Evolutionary conservation across 1,140 invertebrate genomes (phyloP).

Genomic region (Diabrotica undecimpunctata): DNA sequence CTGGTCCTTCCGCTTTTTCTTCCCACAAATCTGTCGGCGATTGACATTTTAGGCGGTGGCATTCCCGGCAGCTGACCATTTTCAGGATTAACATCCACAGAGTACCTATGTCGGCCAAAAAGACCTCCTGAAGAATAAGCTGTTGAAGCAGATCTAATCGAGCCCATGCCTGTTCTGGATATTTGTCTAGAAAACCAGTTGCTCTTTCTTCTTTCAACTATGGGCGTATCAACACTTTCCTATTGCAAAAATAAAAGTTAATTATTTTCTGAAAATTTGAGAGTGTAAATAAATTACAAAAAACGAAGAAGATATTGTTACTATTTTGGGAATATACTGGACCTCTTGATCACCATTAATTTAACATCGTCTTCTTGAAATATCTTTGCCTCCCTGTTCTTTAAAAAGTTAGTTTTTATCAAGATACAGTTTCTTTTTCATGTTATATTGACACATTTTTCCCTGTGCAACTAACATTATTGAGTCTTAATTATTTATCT

Average conservation of each 20-base stretch:
- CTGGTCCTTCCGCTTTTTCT: constrained; percentile 70
- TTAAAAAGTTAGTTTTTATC: no score
- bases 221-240: constrained; percentile 83
- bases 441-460: no score
- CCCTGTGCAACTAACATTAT: no score
- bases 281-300: no score
- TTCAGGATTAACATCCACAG: constrained; percentile 76
- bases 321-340: no score
- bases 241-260: constrained; percentile 38
- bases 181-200: constrained; percentile 83
- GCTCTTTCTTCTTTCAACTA: constrained; percentile 72
- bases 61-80: constrained; percentile 54
- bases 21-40: constrained; percentile 76
- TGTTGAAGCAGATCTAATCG: constrained; percentile 75
- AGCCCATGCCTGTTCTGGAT: constrained; percentile 78
- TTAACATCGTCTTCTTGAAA: no score
- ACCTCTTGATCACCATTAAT: no score
- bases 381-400: no score
- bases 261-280: background rate
- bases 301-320: no score
- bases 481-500: no score
- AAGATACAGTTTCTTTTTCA: no score
- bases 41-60: constrained; percentile 63
- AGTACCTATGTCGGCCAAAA: constrained; percentile 58
- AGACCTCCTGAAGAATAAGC: constrained; percentile 77